These are phyloP conservation scores for Spondyliosoma cantharus DNA, from an alignment of 2,797 vertebrate genomes.

Conservation along the genomic window DNA sequence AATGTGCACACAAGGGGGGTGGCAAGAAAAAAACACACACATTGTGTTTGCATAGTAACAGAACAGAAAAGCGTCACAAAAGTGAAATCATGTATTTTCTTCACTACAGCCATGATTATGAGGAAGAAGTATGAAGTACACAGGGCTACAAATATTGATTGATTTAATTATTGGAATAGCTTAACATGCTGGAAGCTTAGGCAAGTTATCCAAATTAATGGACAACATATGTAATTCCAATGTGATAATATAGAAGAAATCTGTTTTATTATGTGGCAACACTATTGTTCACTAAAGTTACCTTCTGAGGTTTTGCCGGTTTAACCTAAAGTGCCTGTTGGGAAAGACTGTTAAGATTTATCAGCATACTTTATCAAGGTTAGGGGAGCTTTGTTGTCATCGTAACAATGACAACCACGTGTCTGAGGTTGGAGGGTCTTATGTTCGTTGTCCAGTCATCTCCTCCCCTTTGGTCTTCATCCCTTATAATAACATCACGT, in stretches of 20 bases:
- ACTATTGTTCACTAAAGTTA: not conserved
- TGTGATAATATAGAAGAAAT: not conserved
- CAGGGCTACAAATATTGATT: not conserved
- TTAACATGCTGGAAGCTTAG: not conserved
- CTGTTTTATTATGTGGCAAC: not conserved
- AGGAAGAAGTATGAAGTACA: not conserved
- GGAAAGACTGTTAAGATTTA: too few species aligned
- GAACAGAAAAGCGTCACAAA: not conserved
- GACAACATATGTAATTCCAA: not conserved
- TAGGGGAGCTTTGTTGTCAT: not conserved
- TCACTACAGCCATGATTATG: not conserved
- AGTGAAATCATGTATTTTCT: not conserved
- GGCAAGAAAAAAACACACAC: constrained; percentile 1
- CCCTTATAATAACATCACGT: too few species aligned
- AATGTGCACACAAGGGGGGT: constrained; percentile 17
- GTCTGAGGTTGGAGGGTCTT: not conserved
- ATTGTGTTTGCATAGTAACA: constrained; percentile 8
- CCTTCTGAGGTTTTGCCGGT: not conserved
- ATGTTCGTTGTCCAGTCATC: too few species aligned
- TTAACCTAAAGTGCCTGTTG: too few species aligned
- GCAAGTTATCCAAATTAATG: not conserved
- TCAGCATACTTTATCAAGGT: not conserved
- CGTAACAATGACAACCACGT: not conserved
- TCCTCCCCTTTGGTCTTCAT: too few species aligned
- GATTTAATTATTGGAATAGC: not conserved